Conservation (phyloP, 1,140 invertebrate genomes). For the Pectinophora gossypiella region DNA sequence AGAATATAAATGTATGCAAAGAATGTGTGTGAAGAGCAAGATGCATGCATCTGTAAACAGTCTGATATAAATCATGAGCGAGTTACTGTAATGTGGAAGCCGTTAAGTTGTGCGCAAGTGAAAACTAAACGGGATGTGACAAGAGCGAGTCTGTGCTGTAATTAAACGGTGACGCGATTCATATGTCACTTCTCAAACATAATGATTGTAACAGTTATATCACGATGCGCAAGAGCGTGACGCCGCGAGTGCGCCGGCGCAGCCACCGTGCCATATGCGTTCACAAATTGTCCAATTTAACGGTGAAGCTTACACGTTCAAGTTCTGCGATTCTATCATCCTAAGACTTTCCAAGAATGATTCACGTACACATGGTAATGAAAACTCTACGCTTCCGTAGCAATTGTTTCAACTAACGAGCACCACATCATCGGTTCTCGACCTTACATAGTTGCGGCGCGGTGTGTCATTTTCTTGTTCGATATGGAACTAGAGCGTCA, state of each 20-base stretch:
- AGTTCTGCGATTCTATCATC: conserved; percentile 26
- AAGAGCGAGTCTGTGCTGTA: conserved; percentile 26
- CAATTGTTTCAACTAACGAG: no score
- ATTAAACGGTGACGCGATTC: conserved; percentile 36
- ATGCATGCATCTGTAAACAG: no score
- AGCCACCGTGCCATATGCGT: conserved; percentile 44
- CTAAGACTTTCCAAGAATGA: background rate
- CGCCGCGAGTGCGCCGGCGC: conserved; percentile 34
- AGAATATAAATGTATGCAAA: no score
- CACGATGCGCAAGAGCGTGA: conserved; percentile 23
- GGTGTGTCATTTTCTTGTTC: background rate
- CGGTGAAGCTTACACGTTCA: conserved; percentile 37
- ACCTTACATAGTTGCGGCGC: no score
- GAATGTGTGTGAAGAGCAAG: no score
- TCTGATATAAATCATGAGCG: conserved; percentile 2
- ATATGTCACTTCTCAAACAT: conserved; percentile 37
- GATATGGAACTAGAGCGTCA: background rate
- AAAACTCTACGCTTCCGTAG: no score
- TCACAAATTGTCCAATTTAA: conserved; percentile 66
- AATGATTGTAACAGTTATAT: conserved; percentile 61
- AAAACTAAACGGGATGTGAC: conserved; percentile 21
- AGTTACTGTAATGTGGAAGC: conserved; percentile 1
- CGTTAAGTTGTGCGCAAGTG: background rate
- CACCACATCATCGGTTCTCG: no score
- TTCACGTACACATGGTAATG: background rate